These are phyloP conservation scores for Oryzaephilus surinamensis DNA, from an alignment of 1,140 invertebrate genomes.

Conservation along the genomic window DNA sequence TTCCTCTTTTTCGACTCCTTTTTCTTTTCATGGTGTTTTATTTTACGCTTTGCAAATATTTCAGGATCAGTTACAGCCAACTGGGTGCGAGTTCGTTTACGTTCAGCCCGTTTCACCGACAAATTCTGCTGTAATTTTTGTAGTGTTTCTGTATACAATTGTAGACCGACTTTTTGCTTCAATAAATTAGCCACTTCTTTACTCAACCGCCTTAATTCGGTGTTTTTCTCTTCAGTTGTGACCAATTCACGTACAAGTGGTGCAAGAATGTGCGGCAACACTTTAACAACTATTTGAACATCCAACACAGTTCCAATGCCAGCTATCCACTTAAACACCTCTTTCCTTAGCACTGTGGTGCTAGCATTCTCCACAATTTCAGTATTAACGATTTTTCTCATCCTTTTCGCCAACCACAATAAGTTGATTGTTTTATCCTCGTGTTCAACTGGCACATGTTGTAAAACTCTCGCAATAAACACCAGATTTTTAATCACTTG, in stretches of 20 bases:
- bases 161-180: constrained; percentile 52
- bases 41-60: constrained; percentile 62
- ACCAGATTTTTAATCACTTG: constrained; percentile 64
- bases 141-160: constrained; percentile 51
- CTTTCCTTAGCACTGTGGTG: constrained; percentile 46
- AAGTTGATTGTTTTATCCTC: constrained; percentile 39
- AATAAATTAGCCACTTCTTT: constrained; percentile 55
- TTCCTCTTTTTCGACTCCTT: constrained; percentile 63
- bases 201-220: constrained; percentile 45
- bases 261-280: constrained; percentile 48
- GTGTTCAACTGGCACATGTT: constrained; percentile 36
- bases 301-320: constrained; percentile 49
- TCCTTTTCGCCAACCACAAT: constrained; percentile 56
- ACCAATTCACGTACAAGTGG: constrained; percentile 59
- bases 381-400: constrained; percentile 58
- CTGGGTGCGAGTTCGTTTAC: constrained; percentile 54
- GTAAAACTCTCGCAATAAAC: constrained; percentile 52
- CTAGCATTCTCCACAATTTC: constrained; percentile 53
- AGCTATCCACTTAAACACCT: constrained; percentile 67
- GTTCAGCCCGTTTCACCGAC: constrained; percentile 49
- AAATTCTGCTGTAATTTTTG: constrained; percentile 46
- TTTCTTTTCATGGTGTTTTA: constrained; percentile 63
- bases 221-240: constrained; percentile 44
- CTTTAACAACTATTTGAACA: constrained; percentile 39
- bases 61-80: constrained; percentile 65